phyloP scores from a whole-genome alignment of 2,113 vertebrate genomes.

The Desmodus rotundus region DNA sequence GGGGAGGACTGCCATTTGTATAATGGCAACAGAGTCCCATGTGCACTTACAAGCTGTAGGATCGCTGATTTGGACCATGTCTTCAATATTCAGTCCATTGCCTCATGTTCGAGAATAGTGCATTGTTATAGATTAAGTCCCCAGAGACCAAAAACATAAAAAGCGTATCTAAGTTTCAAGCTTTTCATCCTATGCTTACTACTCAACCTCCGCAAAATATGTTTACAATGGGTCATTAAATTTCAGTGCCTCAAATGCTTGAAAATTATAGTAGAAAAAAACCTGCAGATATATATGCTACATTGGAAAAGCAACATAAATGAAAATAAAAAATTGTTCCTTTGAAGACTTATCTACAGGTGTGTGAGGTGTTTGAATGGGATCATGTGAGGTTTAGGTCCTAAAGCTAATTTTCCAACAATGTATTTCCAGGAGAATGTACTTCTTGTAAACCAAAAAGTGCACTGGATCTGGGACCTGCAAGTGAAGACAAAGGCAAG shows the following conservation, averaged over 20 bases:
- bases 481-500: neutral
- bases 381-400: neutral
- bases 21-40: neutral
- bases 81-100: neutral
- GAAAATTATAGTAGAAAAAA: neutral
- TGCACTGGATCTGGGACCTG: neutral
- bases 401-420: neutral
- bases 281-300: neutral
- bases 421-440: neutral
- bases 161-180: neutral
- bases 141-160: neutral
- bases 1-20: neutral
- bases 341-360: neutral
- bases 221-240: conserved; percentile 16
- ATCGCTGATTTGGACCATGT: neutral
- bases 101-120: neutral
- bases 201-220: neutral
- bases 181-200: neutral
- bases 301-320: neutral
- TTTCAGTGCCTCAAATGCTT: neutral
- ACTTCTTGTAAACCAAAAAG: neutral
- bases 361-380: neutral
- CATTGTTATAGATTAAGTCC: neutral
- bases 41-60: neutral
- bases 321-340: neutral